Base-by-base conservation (phyloP, 2,888 invertebrate species). In the Parnassius orleans region DNA sequence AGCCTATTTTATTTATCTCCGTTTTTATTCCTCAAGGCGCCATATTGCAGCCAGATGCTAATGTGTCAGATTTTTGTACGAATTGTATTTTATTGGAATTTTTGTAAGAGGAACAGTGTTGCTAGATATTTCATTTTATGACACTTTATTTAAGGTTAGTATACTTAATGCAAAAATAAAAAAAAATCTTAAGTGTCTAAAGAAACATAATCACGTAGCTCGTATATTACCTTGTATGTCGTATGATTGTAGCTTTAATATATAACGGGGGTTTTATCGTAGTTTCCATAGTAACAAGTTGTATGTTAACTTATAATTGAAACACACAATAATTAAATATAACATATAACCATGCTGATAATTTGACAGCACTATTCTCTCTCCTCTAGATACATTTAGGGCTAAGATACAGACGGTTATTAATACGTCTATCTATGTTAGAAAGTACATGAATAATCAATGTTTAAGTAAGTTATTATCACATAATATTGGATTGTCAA, bases 21-120 rank as follows among this genome's bases (percentile, higher is more conserved):
- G 24, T 24, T 24, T 24, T 24, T 24, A 24, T 24, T 24, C 24
- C 24, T 24, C 24, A 3, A 24, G 24, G 24, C 3, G 24, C 24
- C 24, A 24, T 24, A 24, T 24, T 24, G 24, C 24, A 24, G 24
- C 24, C 24, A 24, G 24, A 24, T 24, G 24, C 2, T 24, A 24
- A 24, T 50, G 50, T 57, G 57, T 57, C 57, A 57, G 57, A 50
- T 10, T 57, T 57, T 43, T 12, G 46, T 2, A 46, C 46, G 5
- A 12, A 11, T 11, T 10, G 12, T 46, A 12, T 46, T 12, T 11
- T 46, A 12, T 46, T 12, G 3, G 10, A 46, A 2, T 12, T 46
- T 12, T 46, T 14, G 3, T 14, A 47, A 47, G 47, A 47, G n/a
- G 47, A 47, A 47, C 47, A 47, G 47, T 47, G 47, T 47, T n/a